These are phyloP conservation scores for Synchiropus splendidus DNA, from an alignment of 2,113 vertebrate genomes.

Conservation along the genomic window DNA sequence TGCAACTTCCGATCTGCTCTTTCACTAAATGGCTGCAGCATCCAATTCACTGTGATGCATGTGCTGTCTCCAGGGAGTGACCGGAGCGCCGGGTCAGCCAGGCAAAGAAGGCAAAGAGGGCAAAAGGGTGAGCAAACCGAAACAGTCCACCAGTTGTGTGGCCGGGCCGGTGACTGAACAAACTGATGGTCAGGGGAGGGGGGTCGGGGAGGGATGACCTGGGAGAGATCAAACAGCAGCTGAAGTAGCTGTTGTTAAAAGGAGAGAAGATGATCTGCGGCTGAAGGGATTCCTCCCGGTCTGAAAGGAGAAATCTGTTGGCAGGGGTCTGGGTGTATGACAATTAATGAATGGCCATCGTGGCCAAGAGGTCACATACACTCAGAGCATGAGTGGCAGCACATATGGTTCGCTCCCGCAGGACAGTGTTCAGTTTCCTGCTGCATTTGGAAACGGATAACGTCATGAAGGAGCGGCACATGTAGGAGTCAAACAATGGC, in stretches of 20 bases:
- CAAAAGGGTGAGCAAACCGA: conserved; percentile 88
- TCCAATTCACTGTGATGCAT: conserved; percentile 21
- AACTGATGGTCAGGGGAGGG: background rate
- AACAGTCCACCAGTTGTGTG: conserved; percentile 47
- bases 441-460: conserved; percentile 18
- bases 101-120: conserved; percentile 89
- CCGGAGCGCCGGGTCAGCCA: conserved; percentile 70
- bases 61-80: conserved; percentile 61
- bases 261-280: conserved; percentile 30
- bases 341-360: conserved; percentile 37
- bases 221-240: conserved; percentile 54
- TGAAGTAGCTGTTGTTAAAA: conserved; percentile 44
- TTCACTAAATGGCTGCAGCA: background rate
- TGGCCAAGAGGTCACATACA: conserved; percentile 29
- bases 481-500: no score
- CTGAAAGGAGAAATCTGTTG: conserved; percentile 9
- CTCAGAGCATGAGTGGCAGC: conserved; percentile 36
- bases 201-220: background rate
- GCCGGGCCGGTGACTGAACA: conserved; percentile 21
- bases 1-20: no score
- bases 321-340: conserved; percentile 36
- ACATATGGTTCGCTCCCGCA: conserved; percentile 26
- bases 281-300: conserved; percentile 25
- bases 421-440: conserved; percentile 26
- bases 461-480: conserved; percentile 1